A percentile compares a stretch with the other conserved stretches of the same genome.
Conservation (phyloP, 2,797 vertebrate species). For the Serranus cabrilla region DNA sequence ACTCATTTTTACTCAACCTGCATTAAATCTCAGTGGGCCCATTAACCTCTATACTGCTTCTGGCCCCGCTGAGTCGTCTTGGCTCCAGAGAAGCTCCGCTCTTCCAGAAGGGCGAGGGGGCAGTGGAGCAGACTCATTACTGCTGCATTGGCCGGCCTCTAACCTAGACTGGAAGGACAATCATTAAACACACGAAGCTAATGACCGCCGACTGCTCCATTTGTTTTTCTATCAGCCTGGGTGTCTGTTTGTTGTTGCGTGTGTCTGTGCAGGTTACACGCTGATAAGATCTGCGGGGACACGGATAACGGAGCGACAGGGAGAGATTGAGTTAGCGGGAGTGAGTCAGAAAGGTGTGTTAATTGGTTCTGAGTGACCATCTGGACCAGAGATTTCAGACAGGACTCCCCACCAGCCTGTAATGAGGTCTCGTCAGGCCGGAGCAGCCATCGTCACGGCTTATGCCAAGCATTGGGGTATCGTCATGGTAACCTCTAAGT, state of each 20-base stretch:
- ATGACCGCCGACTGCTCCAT: slow-evolving; percentile 56
- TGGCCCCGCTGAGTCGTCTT: slow-evolving; percentile 52
- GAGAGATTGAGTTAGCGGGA: slow-evolving; percentile 26
- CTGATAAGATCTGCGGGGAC: slow-evolving; percentile 9
- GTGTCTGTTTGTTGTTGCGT: slow-evolving; percentile 25
- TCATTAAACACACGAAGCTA: slow-evolving; percentile 60
- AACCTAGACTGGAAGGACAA: slow-evolving; percentile 51
- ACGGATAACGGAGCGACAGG: background rate
- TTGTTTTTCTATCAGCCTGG: slow-evolving; percentile 38
- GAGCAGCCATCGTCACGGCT: slow-evolving; percentile 41
- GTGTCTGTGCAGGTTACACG: background rate
- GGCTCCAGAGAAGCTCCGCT: slow-evolving; percentile 43
- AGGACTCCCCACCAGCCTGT: slow-evolving; percentile 60
- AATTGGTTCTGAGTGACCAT: slow-evolving; percentile 66
- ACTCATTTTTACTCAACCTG: slow-evolving; percentile 35
- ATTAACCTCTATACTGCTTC: slow-evolving; percentile 57
- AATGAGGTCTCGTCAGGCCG: slow-evolving; percentile 65
- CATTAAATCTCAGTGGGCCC: slow-evolving; percentile 49
- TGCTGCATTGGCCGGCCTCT: slow-evolving; percentile 46
- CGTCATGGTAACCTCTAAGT: slow-evolving; percentile 47
- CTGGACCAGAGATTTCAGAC: slow-evolving; percentile 57
- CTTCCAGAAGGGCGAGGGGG: slow-evolving; percentile 45
- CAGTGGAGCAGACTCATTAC: slow-evolving; percentile 53
- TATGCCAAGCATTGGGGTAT: slow-evolving; percentile 34
- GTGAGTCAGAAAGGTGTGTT: slow-evolving; percentile 61